These are phyloP conservation scores for Perodicticus potto DNA, from an alignment of 2,797 vertebrate species.

Conservation along the genomic window DNA sequence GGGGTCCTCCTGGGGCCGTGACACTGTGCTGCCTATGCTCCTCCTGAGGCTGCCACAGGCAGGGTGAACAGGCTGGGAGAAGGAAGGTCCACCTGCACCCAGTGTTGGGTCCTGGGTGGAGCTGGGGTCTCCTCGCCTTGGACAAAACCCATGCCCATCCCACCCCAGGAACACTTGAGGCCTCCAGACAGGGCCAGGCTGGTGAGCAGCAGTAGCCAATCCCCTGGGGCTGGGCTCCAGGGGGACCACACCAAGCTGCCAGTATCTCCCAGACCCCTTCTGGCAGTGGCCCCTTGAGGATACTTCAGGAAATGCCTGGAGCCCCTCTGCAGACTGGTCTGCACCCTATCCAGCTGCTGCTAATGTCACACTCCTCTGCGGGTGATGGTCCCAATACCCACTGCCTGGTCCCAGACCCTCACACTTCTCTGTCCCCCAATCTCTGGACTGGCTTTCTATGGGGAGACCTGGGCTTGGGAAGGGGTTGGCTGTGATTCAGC, in stretches of 20 bases:
- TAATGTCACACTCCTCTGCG: accelerated
- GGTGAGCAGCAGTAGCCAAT: not conserved
- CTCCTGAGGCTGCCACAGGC: not conserved
- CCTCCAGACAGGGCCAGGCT: not conserved
- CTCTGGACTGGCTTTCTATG: not conserved
- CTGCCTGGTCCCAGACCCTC: no score
- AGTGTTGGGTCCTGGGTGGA: not conserved
- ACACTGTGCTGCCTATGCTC: no score
- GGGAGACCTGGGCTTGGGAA: not conserved
- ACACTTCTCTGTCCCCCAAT: no score
- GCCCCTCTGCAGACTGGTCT: not conserved
- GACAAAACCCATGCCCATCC: not conserved
- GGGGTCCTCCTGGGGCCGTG: no score
- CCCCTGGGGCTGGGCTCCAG: not conserved
- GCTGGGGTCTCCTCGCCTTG: not conserved
- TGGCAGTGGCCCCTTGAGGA: not conserved
- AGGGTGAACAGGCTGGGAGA: no score
- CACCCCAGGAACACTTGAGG: not conserved
- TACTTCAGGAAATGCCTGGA: not conserved
- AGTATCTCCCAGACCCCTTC: no score
- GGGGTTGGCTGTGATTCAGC: no score
- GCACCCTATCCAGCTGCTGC: not conserved
- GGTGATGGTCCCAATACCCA: accelerated
- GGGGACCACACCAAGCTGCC: no score
- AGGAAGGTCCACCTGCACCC: no score